Evolutionary conservation across 37 sponge, comb jelly and placozoan genomes (phyloP), one percentile per base, ranked within the genome.

Genomic region (Cliona cf. orientalis): DNA sequence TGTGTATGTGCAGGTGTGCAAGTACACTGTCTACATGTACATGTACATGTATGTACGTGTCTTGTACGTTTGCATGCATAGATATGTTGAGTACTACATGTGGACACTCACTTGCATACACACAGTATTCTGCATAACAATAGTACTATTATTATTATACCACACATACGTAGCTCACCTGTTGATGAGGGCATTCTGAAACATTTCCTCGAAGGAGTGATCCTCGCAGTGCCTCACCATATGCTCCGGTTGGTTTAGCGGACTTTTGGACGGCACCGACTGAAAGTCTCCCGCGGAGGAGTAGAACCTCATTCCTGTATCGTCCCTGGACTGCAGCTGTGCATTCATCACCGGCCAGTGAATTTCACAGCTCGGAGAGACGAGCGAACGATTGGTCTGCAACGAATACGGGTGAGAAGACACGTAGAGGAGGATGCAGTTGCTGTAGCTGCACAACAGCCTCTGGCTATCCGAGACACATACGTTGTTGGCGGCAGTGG

Each of bases 401-500:
- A 93, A 74, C 0, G 59, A 35, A 76, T 86, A 93, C 0, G 94
- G 94, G 0, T 69, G 66, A 29, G 92, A 84, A 0, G 92, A 80
- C 14, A 90, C 65, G 69, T 66, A 73, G 37, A 93, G 46, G 35
- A 89, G 44, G 42, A 93, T 63, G 36, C 82, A 84, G 32, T 93
- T 93, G 0, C 73, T 14, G 2, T 43, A 36, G 46, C 21, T 22
- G 25, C 71, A 60, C 26, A 82, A 64, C 19, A 82, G 71, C 58
- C 42, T 60, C 12, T 3, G 25, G 58, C 62, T 42, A 33, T 71
- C 82, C 14, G 71, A 82, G 60, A 14, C 33, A 46, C 56, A 1
- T n/a, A n/a, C n/a, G 40, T 35, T 0, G 12, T 14, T 6, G 7
- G 14, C 21, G 31, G 28, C 2, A 0, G 63, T 22, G 63, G 58